Evolutionary conservation across 2,888 invertebrate genomes (phyloP), one percentile per base, ranked within the genome.

Genomic region (Andrena chrysosceles): DNA sequence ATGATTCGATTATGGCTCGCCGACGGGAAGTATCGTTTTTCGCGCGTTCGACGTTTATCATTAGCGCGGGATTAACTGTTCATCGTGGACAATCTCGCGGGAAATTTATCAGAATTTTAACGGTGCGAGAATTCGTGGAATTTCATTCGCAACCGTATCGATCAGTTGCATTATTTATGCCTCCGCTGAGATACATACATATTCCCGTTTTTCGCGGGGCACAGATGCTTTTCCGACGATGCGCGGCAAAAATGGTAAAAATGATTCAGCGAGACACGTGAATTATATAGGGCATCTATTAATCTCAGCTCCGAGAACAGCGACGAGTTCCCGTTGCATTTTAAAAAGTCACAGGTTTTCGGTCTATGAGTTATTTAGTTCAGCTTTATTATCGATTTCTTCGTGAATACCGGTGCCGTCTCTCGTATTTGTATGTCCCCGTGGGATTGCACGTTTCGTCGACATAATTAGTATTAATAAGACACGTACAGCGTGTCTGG

Each of bases 71-170:
- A 49, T 49, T 26, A 31, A 49, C 42, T 13, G 26, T 60, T 13
- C 31, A 5, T 26, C 29, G 49, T 4, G 49, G 33, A 29, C 33
- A 60, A 49, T 66, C 48, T 49, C n/a, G 26, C 2, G 54, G 29
- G 1, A 49, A 66, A 33, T 59, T 64, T 20, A 29, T 75, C 59
- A 7, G 20, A 29, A 66, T 42, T 62, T 77, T 52, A 13, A 16
- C 35, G 29, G 26, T 0, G 7, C 31, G 23, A 31, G 59, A 31
- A 13, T 66, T 16, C 23, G 10, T 29, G 73, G 16, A 31, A 48
- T 60, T 16, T 13, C 23, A 8, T 56, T 49, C 48, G 23, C 26
- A 8, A 35, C 20, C 7, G 26, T 35, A 26, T 20, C 26, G 20
- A 69, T 23, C 35, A 33, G 1, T 33, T 3, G 33, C 4, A 20